These are phyloP conservation scores for Poliocrania exsul DNA, from an alignment of 2,797 vertebrate genomes.

Conservation along the genomic window DNA sequence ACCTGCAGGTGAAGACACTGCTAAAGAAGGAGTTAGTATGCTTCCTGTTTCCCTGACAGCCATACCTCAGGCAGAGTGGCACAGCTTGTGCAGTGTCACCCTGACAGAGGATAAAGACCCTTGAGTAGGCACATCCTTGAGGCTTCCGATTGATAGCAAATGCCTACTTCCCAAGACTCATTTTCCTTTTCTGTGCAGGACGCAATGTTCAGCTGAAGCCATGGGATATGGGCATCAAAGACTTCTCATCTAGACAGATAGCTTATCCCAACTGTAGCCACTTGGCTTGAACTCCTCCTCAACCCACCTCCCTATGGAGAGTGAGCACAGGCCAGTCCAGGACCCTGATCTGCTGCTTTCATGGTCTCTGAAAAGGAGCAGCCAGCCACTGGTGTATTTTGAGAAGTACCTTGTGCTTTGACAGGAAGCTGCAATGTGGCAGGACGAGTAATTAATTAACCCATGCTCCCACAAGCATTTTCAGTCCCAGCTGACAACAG, in stretches of 20 bases:
- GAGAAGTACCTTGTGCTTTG: constrained; percentile 19
- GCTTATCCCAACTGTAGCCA: neutral
- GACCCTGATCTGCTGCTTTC: neutral
- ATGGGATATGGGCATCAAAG: neutral
- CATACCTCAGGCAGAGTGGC: accelerated
- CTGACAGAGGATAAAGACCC: neutral
- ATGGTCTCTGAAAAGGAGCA: neutral
- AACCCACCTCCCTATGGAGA: neutral
- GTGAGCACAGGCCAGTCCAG: neutral
- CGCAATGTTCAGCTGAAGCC: neutral
- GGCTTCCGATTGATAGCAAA: neutral
- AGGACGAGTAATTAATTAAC: constrained; percentile 73
- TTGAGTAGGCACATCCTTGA: neutral
- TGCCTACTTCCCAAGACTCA: neutral
- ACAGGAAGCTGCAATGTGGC: constrained; percentile 49
- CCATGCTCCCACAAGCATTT: constrained; percentile 57
- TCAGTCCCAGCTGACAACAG: constrained; percentile 54
- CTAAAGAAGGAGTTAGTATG: neutral
- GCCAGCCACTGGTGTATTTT: neutral
- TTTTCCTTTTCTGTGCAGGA: neutral
- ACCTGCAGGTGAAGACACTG: neutral
- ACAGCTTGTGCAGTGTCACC: neutral
- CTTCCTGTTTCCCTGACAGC: accelerated
- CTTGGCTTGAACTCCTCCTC: neutral
- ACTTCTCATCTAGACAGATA: accelerated